Evolutionary conservation across 2,113 vertebrate species (phyloP).

Genomic region (Pteropus alecto): DNA sequence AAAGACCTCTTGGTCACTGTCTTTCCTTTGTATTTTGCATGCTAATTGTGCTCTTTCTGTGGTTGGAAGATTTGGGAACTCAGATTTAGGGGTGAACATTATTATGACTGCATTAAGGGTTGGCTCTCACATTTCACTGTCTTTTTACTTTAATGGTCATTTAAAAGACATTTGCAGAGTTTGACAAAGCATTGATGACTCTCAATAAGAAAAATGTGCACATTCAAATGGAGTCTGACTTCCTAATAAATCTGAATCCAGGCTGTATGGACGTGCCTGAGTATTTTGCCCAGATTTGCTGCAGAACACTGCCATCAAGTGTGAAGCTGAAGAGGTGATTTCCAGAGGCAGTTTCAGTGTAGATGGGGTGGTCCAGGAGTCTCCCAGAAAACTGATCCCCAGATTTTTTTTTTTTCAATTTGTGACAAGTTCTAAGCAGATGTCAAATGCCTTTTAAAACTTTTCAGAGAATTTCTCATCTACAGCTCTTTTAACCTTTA

Average conservation of each 20-base stretch:
- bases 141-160: conserved; percentile 62
- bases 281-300: conserved; percentile 72
- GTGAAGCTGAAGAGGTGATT: conserved; percentile 57
- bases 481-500: neutral
- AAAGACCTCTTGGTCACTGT: neutral
- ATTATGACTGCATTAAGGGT: neutral
- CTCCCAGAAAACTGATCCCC: neutral
- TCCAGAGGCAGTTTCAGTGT: fast-evolving
- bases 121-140: conserved; percentile 43
- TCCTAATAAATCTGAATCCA: conserved; percentile 60
- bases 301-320: conserved; percentile 84
- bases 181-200: conserved; percentile 75
- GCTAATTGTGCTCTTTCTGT: conserved; percentile 4
- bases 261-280: neutral
- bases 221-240: conserved; percentile 66
- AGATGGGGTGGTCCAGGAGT: neutral
- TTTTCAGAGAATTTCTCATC: neutral
- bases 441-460: neutral
- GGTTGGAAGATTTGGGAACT: neutral
- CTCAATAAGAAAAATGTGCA: conserved; percentile 55
- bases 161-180: conserved; percentile 76
- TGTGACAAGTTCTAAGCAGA: neutral
- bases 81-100: conserved; percentile 44
- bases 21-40: neutral
- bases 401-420: neutral